Conservation (phyloP, 2,888 invertebrate species). For the Drosophila mimica region DNA sequence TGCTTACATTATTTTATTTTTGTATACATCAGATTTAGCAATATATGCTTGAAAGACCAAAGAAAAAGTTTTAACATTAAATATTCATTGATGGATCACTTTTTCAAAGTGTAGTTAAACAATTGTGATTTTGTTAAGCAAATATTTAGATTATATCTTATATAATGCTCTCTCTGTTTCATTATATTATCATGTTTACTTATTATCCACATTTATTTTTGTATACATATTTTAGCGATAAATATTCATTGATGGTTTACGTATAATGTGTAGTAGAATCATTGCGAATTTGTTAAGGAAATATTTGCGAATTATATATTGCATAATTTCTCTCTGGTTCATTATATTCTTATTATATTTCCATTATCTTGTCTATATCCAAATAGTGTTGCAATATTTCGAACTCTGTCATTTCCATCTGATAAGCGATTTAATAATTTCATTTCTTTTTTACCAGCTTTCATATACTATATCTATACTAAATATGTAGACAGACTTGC, state of each 20-base stretch:
- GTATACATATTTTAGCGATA: neutral
- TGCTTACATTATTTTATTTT: too few species aligned
- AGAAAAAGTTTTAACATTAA: neutral
- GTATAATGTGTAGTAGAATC: neutral
- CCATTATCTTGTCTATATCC: neutral
- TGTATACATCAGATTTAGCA: neutral
- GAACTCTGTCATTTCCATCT: too few species aligned
- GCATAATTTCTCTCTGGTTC: neutral
- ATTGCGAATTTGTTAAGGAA: neutral
- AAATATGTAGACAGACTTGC: neutral
- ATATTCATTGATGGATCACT: constrained; percentile 16
- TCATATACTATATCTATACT: neutral
- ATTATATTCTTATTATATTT: neutral
- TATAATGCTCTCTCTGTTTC: neutral
- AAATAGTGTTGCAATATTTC: neutral
- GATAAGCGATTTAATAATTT: neutral
- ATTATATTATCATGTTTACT: neutral
- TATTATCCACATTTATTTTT: neutral
- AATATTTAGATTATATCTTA: neutral
- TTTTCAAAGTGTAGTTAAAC: neutral
- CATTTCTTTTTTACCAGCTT: neutral
- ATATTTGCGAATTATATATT: neutral
- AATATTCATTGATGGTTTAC: neutral
- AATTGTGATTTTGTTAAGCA: neutral
- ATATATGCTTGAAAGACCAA: neutral